Evolutionary conservation across 2,113 vertebrate genomes (phyloP).

Genomic region (Gavialis gangeticus): DNA sequence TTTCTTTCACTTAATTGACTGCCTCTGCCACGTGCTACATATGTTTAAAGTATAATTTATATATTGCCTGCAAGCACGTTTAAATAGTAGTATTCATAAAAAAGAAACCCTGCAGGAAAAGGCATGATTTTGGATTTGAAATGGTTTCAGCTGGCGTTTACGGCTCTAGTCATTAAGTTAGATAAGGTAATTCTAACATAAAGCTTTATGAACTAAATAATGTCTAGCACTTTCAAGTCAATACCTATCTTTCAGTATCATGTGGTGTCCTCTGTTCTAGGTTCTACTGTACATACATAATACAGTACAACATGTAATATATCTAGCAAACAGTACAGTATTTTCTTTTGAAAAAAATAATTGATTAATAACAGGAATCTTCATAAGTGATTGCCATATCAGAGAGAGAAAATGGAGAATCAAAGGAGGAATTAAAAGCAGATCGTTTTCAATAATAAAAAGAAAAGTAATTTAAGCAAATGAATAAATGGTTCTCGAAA

Average conservation of each 20-base stretch:
- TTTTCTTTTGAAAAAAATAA: slow-evolving; percentile 11
- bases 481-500: neutral
- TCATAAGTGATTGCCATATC: neutral
- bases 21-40: neutral
- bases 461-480: neutral
- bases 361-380: slow-evolving; percentile 23
- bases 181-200: neutral
- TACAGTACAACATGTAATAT: neutral
- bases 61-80: neutral
- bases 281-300: slow-evolving; percentile 7
- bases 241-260: slow-evolving; percentile 17
- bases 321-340: neutral
- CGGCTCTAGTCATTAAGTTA: slow-evolving; percentile 11
- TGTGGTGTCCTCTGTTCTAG: neutral
- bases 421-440: neutral
- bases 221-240: slow-evolving; percentile 49
- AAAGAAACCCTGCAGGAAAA: neutral
- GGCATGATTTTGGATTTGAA: slow-evolving; percentile 27
- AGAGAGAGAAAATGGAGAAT: neutral
- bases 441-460: neutral
- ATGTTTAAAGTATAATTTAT: slow-evolving; percentile 27
- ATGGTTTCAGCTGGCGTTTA: slow-evolving; percentile 10
- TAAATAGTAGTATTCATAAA: neutral
- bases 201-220: slow-evolving; percentile 36
- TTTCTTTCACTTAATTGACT: slow-evolving; percentile 23